phyloP scores from a whole-genome alignment of 2,797 vertebrate species.

The Sphenopsis melanotis region DNA sequence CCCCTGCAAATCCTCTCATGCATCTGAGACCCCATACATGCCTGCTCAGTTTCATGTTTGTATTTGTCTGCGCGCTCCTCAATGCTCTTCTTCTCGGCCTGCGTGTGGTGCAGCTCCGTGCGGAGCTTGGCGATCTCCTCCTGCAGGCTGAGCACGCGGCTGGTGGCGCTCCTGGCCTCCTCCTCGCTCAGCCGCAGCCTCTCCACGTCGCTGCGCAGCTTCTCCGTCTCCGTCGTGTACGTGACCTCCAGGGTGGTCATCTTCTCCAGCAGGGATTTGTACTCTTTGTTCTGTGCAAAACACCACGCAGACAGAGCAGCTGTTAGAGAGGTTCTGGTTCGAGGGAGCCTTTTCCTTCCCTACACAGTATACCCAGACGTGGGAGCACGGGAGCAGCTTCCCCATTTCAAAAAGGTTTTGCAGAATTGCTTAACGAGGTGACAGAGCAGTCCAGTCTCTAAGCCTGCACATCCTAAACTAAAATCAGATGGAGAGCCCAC shows the following conservation, averaged over 20 bases:
- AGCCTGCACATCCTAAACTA: not conserved
- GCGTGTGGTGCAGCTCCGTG: slow-evolving; percentile 86
- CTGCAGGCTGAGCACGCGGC: slow-evolving; percentile 81
- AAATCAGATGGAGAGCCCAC: not conserved
- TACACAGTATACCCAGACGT: not conserved
- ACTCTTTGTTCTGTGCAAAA: slow-evolving; percentile 84
- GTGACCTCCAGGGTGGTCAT: slow-evolving; percentile 80
- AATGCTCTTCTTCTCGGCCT: slow-evolving; percentile 89
- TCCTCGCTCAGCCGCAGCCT: slow-evolving; percentile 87
- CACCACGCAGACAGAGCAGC: not conserved
- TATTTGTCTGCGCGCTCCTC: slow-evolving; percentile 89
- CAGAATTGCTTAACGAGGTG: not conserved
- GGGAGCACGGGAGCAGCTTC: not conserved
- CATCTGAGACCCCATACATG: slow-evolving; percentile 26
- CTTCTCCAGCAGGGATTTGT: slow-evolving; percentile 82
- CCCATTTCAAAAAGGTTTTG: not conserved
- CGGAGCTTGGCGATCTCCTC: slow-evolving; percentile 88
- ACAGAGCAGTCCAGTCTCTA: not conserved
- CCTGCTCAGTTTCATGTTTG: slow-evolving; percentile 89
- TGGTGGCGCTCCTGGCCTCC: slow-evolving; percentile 85
- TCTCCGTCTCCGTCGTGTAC: slow-evolving; percentile 84
- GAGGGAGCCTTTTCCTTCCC: not conserved
- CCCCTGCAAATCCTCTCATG: not conserved
- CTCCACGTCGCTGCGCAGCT: slow-evolving; percentile 81
- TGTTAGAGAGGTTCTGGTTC: not conserved